A percentile compares a stretch with the other conserved stretches of the same genome.
Conservation (phyloP, 2,113 vertebrate species). For the Cyphomyrus discorhynchus region DNA sequence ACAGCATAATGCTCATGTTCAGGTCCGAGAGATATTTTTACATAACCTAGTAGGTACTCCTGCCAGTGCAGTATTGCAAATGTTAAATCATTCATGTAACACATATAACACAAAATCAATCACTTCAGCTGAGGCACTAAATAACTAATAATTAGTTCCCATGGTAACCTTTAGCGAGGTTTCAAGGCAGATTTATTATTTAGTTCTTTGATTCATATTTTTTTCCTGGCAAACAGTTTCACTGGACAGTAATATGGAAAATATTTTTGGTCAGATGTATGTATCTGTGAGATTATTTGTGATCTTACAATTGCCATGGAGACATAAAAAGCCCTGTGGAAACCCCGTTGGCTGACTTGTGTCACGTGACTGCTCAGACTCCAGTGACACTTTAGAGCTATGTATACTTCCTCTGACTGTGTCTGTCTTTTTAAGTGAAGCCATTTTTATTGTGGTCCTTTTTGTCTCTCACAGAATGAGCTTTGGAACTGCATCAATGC, state of each 20-base stretch:
- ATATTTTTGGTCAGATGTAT: not conserved
- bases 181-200: not conserved
- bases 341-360: too few species aligned
- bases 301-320: not conserved
- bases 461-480: constrained; percentile 68
- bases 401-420: not conserved
- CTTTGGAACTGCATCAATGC: constrained; percentile 96
- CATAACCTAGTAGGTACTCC: not conserved
- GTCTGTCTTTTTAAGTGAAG: not conserved
- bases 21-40: not conserved
- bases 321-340: not conserved
- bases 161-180: not conserved
- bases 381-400: not conserved
- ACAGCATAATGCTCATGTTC: not conserved
- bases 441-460: not conserved
- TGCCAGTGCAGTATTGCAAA: not conserved
- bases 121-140: not conserved
- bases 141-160: not conserved
- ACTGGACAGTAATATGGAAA: not conserved
- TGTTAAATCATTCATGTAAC: not conserved
- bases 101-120: not conserved
- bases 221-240: not conserved
- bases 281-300: not conserved
- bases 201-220: not conserved
- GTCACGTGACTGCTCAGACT: not conserved